Base-by-base conservation (phyloP, 2,797 vertebrate genomes). In the Myotis findleyi region DNA sequence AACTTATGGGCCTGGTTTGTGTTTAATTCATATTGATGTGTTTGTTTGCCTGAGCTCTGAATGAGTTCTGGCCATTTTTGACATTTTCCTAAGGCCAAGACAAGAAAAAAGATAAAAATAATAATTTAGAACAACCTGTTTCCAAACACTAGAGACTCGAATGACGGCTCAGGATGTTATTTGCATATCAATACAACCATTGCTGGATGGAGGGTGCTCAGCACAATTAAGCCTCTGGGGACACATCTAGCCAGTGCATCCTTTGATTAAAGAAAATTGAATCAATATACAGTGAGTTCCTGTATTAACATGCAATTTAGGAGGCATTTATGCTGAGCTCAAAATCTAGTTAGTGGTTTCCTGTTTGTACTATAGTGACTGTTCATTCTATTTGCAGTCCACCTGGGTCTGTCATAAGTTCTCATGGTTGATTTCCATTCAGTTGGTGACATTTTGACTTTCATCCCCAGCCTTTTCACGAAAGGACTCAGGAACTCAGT, bases 301-400 rank as follows among this genome's bases (percentile, higher is more conserved):
- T 96, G 33, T 69, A 87, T 95, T 96, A 91, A 87, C 80, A 77
- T 94, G 57, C 55, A 92, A 88, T 82, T 95, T 94, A 91, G 77
- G 69, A 90, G 66, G 33, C 80, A 53, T 87, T 87, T 92, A 86
- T 72, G n/a, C 66, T 86, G 53, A 93, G 49, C 83, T 85, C 13
- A 91, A 30, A 96, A 91, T 84, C 91, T 95, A 93, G 93, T 95
- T 96, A 85, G 92, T 71, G 36, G 53, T 94, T 96, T 97, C 76
- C 92, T 96, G 62, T 91, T 93, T 89, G 80, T 49, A 33, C 18
- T 55, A 64, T 25, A 71, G 62, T 59, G 82, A 27, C 71, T 90
- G 30, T 83, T 93, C 71, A 73, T 93, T 93, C 69, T 66, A 72
- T 93, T 95, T 96, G 51, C 66, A 62, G 79, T 81, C 95, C 92